Evolutionary conservation across 2,113 vertebrate genomes (phyloP), one percentile per base, ranked within the genome.

Genomic region (Tetrax tetrax): DNA sequence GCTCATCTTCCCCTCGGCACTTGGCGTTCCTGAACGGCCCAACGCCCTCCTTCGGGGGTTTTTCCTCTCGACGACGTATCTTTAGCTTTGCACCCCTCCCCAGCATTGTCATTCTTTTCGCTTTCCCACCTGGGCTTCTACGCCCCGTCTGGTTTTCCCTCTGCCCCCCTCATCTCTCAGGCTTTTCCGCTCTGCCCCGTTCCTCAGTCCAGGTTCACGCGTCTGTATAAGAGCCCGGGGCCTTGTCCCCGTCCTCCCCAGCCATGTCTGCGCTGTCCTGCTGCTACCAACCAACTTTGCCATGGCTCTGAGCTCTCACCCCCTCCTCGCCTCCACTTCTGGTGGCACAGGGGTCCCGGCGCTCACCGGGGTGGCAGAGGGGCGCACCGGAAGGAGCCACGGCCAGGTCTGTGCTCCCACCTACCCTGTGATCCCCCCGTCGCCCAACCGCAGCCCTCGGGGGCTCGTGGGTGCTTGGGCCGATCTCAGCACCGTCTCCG

Each of bases 51-150:
- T 41, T 37, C 37, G 8, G 74, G 47, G 9, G 4, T 38, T 43
- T 4, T 4, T 29, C 23, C 53, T 65, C 74, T 16, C 4, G 1
- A 7, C 6, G 8, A 12, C 15, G 6, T 1, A 0, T 6, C 53
- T 27, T 31, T 2, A 45, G 70, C 80, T 69, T n/a, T 54, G 60
- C 8, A 2, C 63, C 48, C 76, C 75, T 63, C 53, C 53, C 64
- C 2, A 10, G 51, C 41, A 12, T 13, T 41, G 41, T 41, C 41
- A 41, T 12, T 12, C 41, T 41, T 41, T 41, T 38, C 38, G 9
- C 38, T 38, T 38, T 38, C 38, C 38, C 11, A 38, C 38, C 38
- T 38, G 38, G 38, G 38, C 38, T 38, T 38, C 38, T 38, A 38
- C 38, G 38, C 38, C 9, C 38, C 38, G 38, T 11, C 38, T 38